Conservation (phyloP, 2,797 vertebrate genomes). For the Heteromormyrus szaboi region DNA sequence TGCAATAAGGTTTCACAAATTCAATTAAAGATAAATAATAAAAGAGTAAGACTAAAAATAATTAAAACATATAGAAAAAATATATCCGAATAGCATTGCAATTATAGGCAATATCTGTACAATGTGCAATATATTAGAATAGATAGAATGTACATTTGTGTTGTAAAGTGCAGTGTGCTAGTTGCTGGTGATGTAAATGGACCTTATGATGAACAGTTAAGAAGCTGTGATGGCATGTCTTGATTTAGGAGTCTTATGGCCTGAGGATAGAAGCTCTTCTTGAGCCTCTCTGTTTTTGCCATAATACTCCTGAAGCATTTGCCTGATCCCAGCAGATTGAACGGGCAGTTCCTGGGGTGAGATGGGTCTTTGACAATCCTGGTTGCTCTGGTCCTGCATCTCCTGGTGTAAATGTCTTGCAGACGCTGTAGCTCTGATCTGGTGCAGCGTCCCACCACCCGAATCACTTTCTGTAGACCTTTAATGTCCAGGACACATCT, state of each 20-base stretch:
- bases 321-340: not conserved
- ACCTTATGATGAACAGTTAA: not conserved
- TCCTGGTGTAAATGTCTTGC: not conserved
- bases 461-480: not conserved
- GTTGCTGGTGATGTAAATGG: not conserved
- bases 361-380: not conserved
- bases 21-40: not conserved
- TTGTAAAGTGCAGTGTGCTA: not conserved
- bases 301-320: not conserved
- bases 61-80: not conserved
- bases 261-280: not conserved
- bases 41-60: not conserved
- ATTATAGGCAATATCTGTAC: not conserved
- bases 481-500: not conserved
- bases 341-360: not conserved
- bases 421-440: not conserved
- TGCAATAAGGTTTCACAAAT: not conserved
- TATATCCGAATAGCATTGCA: not conserved
- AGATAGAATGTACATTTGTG: not conserved
- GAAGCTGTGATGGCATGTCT: not conserved
- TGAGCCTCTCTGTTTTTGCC: not conserved
- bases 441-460: not conserved
- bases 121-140: not conserved
- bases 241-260: not conserved
- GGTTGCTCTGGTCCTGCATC: not conserved